phyloP scores from a whole-genome alignment of 2,888 invertebrate genomes.

The Oscheius sp. region DNA sequence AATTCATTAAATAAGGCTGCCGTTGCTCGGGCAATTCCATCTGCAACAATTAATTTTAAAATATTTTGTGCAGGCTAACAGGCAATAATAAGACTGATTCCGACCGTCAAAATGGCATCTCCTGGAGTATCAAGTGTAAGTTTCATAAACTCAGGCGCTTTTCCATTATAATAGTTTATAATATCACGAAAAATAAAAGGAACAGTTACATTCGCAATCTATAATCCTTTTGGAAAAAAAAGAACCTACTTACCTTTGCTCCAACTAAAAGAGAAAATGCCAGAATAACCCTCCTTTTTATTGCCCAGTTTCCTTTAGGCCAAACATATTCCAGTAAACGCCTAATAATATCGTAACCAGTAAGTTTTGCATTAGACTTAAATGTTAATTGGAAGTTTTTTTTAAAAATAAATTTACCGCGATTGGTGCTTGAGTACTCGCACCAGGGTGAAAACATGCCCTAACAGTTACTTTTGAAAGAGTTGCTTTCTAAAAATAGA shows the following conservation, averaged over 20 bases:
- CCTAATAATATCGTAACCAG: conserved; percentile 52
- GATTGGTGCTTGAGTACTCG: conserved; percentile 49
- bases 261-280: conserved; percentile 76
- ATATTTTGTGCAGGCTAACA: conserved; percentile 46
- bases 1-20: conserved; percentile 93
- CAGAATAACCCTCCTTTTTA: conserved; percentile 82
- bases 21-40: conserved; percentile 89
- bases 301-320: conserved; percentile 80
- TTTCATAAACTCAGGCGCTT: conserved; percentile 58
- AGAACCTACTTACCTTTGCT: conserved; percentile 71
- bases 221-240: neutral
- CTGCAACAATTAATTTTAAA: conserved; percentile 74
- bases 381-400: neutral
- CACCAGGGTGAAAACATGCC: conserved; percentile 53
- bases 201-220: conserved; percentile 87
- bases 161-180: conserved; percentile 84
- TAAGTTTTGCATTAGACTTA: conserved; percentile 42
- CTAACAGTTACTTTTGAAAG: conserved; percentile 35
- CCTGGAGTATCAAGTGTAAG: conserved; percentile 54
- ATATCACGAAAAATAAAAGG: conserved; percentile 95
- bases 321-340: conserved; percentile 62
- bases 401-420: conserved; percentile 31
- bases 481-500: conserved; percentile 35
- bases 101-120: conserved; percentile 59
- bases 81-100: conserved; percentile 65